Evolutionary conservation across 2,113 vertebrate species (phyloP).

Genomic region (Probosciger aterrimus): DNA sequence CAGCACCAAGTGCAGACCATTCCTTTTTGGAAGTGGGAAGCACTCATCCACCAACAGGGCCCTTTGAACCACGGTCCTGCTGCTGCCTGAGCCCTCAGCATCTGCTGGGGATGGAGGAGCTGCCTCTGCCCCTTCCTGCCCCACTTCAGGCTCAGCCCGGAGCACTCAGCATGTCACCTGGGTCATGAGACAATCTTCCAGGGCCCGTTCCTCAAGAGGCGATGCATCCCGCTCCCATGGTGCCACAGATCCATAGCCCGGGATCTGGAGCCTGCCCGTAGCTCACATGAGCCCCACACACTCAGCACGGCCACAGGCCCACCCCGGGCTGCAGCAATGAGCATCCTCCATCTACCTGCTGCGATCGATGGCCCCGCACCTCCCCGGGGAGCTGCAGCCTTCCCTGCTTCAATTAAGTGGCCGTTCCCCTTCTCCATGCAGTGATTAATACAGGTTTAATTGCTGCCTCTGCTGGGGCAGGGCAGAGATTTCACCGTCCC

Average conservation of each 20-base stretch:
- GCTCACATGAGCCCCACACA: not conserved
- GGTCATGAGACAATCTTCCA: fast-evolving
- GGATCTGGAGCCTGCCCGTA: fast-evolving
- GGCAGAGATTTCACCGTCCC: not conserved
- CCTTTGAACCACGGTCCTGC: not conserved
- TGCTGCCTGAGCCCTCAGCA: not conserved
- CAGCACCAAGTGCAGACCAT: not conserved
- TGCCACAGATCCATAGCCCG: not conserved
- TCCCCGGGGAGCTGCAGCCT: not conserved
- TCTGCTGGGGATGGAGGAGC: not conserved
- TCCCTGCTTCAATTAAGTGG: not conserved
- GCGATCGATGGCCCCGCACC: not conserved
- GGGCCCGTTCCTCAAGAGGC: not conserved
- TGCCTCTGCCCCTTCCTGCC: not conserved
- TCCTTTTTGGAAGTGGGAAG: not conserved
- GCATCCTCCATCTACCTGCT: not conserved
- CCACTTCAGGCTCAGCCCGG: not conserved
- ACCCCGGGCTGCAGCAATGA: not conserved
- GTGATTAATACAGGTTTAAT: not conserved
- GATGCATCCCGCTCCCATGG: fast-evolving
- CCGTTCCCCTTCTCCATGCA: not conserved
- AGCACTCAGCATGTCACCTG: fast-evolving
- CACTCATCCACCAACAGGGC: not conserved
- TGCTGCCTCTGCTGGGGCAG: not conserved
- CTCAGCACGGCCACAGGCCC: not conserved